phyloP scores from a whole-genome alignment of 2,888 invertebrate genomes.

The Parasteatoda lunata region DNA sequence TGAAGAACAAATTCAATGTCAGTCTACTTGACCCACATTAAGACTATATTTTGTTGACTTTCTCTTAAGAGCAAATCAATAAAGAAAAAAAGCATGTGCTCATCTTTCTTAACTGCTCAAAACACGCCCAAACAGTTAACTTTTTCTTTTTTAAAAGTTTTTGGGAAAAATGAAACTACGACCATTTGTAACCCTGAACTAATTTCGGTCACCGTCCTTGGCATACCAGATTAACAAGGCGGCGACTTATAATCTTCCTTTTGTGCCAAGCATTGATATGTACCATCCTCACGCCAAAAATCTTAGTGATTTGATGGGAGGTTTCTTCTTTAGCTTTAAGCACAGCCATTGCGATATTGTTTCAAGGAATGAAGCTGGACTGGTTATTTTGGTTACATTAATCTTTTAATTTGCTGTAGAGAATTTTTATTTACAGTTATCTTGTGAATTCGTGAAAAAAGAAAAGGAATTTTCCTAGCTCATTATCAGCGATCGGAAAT shows the following conservation, averaged over 20 bases:
- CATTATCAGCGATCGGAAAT: too few species aligned
- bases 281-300: background rate
- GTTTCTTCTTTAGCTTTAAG: background rate
- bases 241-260: conserved; percentile 1
- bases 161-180: background rate
- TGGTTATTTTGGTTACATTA: background rate
- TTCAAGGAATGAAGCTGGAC: background rate
- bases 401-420: too few species aligned
- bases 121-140: background rate
- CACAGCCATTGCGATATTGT: background rate
- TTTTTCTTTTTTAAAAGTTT: too few species aligned
- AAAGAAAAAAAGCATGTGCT: background rate
- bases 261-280: background rate
- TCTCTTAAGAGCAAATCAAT: background rate
- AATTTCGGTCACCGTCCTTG: conserved; percentile 33
- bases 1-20: too few species aligned
- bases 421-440: too few species aligned
- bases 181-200: conserved; percentile 37
- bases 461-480: too few species aligned
- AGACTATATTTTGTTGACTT: background rate
- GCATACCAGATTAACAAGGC: conserved; percentile 22
- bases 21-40: too few species aligned
- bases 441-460: too few species aligned
- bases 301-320: background rate
- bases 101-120: background rate